Evolutionary conservation across 2,113 vertebrate species (phyloP).

Genomic region (Aegypius monachus): DNA sequence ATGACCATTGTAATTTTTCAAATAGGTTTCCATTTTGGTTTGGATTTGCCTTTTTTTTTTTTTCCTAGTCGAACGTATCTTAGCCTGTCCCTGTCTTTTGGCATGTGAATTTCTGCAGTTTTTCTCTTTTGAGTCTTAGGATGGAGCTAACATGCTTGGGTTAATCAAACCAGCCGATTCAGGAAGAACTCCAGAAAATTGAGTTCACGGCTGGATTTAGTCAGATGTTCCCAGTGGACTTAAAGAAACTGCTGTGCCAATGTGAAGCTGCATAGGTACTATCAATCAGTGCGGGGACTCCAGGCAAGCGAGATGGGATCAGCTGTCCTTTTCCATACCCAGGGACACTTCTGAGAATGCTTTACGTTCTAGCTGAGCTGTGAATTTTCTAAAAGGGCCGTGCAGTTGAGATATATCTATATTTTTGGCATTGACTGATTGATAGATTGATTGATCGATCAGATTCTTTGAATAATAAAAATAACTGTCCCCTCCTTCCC

Average conservation of each 20-base stretch:
- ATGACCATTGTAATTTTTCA: not conserved
- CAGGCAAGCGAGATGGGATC: not conserved
- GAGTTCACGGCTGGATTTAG: not conserved
- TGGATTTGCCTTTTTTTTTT: not conserved
- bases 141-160: not conserved
- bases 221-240: not conserved
- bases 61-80: not conserved
- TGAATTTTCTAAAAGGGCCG: constrained; percentile 54
- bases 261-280: not conserved
- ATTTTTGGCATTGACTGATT: constrained; percentile 15
- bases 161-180: not conserved
- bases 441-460: not conserved
- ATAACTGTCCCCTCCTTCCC: not conserved
- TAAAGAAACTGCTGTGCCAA: not conserved
- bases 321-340: not conserved
- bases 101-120: not conserved
- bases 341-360: not conserved
- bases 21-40: not conserved
- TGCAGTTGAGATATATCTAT: constrained; percentile 5
- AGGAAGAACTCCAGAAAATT: not conserved
- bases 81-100: not conserved
- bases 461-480: not conserved
- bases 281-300: not conserved
- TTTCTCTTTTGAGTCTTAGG: constrained; percentile 3
- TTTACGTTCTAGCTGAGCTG: constrained; percentile 34